Base-by-base conservation (phyloP, 1,140 invertebrate genomes). In the Hypothenemus hampei region DNA sequence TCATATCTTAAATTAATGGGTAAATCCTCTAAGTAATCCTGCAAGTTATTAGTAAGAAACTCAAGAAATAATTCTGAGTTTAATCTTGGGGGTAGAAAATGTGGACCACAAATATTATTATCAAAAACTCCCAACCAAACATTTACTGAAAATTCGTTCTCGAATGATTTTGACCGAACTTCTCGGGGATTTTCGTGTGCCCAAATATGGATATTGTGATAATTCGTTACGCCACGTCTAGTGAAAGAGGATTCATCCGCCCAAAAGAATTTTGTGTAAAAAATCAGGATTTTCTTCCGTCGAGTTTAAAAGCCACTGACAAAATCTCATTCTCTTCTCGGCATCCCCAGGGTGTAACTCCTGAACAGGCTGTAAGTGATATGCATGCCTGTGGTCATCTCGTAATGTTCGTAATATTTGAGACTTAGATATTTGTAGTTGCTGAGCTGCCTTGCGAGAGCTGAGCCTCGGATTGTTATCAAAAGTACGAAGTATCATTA, bases 61-160 rank as follows among this genome's bases (percentile, higher is more conserved):
- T n/a, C 13, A 2, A 2, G 13, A 31, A 31, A 3, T 31, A 2
- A 13, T 31, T 31, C 26, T 31, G 26, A 11, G 13, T 31, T 11
- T 2, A 11, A 13, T 2, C n/a, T n/a, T n/a, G n/a, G n/a, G n/a
- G n/a, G n/a, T n/a, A n/a, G n/a, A n/a, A n/a, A n/a, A n/a, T n/a
- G n/a, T n/a, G n/a, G n/a, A n/a, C n/a, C n/a, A n/a, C n/a, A n/a
- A n/a, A n/a, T n/a, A n/a, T n/a, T n/a, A n/a, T n/a, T n/a, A n/a
- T n/a, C n/a, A n/a, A n/a, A n/a, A 40, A 44, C 18, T 44, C 41
- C 41, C n/a, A 44, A 13, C 41, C 41, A 44, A 26, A 44, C 23
- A n/a, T n/a, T n/a, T 7, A 26, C 18, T n/a, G 18, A 22, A 44
- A 44, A 44, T 23, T 44, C 41, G 23, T 10, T 21, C 23, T 44